Percentiles rank a stretch among this genome's conserved stretches.
Evolutionary conservation across 2,113 vertebrate genomes (phyloP).

Genomic region (Pionites leucogaster): DNA sequence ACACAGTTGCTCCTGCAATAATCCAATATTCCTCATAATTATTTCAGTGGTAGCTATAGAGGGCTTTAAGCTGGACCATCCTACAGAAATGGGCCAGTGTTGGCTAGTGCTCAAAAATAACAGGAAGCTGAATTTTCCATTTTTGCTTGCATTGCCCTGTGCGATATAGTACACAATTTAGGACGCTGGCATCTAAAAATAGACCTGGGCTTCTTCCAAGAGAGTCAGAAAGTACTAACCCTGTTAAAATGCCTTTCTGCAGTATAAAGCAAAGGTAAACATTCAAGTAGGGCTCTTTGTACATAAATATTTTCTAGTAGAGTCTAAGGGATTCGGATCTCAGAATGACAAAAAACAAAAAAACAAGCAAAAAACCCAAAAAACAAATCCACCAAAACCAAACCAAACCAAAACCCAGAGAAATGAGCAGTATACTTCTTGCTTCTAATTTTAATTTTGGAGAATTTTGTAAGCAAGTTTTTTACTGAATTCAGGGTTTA

Average conservation of each 20-base stretch:
- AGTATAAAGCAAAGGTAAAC: not conserved
- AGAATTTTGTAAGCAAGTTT: not conserved
- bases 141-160: slow-evolving; percentile 24
- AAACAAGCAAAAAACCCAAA: not conserved
- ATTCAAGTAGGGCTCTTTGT: slow-evolving; percentile 1
- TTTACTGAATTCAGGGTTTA: slow-evolving; percentile 47
- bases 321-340: not conserved
- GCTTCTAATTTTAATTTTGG: not conserved
- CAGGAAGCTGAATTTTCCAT: slow-evolving; percentile 14
- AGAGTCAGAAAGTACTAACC: not conserved
- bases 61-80: not conserved
- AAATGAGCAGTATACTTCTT: not conserved
- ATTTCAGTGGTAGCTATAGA: not conserved
- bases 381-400: not conserved
- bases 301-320: not conserved
- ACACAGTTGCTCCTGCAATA: not conserved
- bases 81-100: not conserved
- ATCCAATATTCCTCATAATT: not conserved
- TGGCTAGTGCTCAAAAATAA: slow-evolving; percentile 5
- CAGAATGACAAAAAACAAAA: not conserved
- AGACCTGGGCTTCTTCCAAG: slow-evolving; percentile 16
- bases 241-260: slow-evolving; percentile 47
- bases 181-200: slow-evolving; percentile 40
- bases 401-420: not conserved
- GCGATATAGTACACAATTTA: slow-evolving; percentile 36